A percentile compares a stretch with the other conserved stretches of the same genome.
Conservation (phyloP, 2,113 vertebrate species). For the Notothenia rossii region DNA sequence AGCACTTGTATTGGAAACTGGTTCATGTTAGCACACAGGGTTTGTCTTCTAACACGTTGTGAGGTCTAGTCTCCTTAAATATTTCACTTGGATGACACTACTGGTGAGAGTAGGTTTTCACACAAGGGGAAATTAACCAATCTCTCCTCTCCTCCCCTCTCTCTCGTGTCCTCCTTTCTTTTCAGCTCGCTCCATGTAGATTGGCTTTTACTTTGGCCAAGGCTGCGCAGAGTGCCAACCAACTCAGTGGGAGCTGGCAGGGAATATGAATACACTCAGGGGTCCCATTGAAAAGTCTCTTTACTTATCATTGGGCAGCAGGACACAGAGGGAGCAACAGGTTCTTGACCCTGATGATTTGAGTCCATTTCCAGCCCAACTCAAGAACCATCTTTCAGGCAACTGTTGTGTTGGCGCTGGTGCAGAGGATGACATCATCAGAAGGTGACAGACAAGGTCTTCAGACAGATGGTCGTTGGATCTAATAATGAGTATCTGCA, state of each 20-base stretch:
- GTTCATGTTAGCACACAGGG: conserved; percentile 19
- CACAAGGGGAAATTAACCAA: conserved; percentile 40
- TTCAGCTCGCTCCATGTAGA: conserved; percentile 62
- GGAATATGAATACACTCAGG: conserved; percentile 63
- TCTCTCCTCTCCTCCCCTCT: conserved; percentile 26
- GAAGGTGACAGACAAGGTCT: conserved; percentile 69
- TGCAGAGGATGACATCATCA: conserved; percentile 61
- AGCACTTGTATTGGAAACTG: not conserved
- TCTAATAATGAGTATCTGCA: conserved; percentile 77
- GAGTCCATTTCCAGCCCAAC: conserved; percentile 35
- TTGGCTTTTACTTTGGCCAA: conserved; percentile 66
- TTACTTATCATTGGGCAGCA: conserved; percentile 59
- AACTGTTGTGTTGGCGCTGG: conserved; percentile 49
- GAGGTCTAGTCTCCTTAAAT: conserved; percentile 39
- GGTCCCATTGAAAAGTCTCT: conserved; percentile 69
- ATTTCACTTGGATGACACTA: conserved; percentile 50
- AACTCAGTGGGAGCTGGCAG: conserved; percentile 66
- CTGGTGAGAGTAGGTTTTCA: conserved; percentile 22
- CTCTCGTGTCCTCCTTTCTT: conserved; percentile 43
- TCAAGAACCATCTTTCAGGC: conserved; percentile 23
- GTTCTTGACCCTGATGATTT: conserved; percentile 63
- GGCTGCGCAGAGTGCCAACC: conserved; percentile 51
- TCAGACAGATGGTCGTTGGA: conserved; percentile 82
- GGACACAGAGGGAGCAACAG: conserved; percentile 56
- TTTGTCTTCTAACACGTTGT: conserved; percentile 31